Evolutionary conservation across 2,113 vertebrate genomes (phyloP), one percentile per base, ranked within the genome.

Genomic region (Heterotilapia buettikoferi): DNA sequence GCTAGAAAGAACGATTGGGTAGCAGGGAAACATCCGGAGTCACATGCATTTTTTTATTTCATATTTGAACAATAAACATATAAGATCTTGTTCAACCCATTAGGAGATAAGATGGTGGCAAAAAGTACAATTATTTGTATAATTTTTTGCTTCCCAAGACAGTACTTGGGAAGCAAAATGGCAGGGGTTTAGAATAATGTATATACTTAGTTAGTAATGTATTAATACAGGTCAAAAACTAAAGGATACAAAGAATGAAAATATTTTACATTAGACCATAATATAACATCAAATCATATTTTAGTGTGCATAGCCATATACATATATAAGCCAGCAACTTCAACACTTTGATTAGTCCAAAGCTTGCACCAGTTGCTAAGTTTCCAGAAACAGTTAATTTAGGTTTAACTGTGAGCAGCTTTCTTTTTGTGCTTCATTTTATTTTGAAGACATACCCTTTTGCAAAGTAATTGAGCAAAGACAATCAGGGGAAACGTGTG

Each of bases 401-500:
- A 76, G 0, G 43, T 18, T 76, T 76, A 50, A 76, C 26, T 76
- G 16, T 29, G 43, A 76, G 43, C 29, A 52, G 3, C 9, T 24
- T 73, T 86, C 40, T 73, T 45, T 47, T 18, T 29, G 14, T 45
- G 40, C 21, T 71, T 31, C 14, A 31, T 43, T 59, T 56, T 1
- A 80, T 89, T 61, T 31, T 56, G 19, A 38, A 66, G 11, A 71
- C 53, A 45, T 5, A 63, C 5, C 10, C 4, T 11, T 79, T 84
- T 68, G 76, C 81, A 66, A 50, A 86, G 40, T 86, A 89, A 92
- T 87, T 91, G 90, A 84, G 43, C 79, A 82, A 90, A 82, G 26
- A 52, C 59, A 85, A 85, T 85, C 57, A 26, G 76, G n/a, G 33
- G 82, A 88, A 82, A 40, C 80, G 31, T 84, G 3, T 52, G 81